phyloP scores from a whole-genome alignment of 2,113 vertebrate genomes.

The Strix aluco region DNA sequence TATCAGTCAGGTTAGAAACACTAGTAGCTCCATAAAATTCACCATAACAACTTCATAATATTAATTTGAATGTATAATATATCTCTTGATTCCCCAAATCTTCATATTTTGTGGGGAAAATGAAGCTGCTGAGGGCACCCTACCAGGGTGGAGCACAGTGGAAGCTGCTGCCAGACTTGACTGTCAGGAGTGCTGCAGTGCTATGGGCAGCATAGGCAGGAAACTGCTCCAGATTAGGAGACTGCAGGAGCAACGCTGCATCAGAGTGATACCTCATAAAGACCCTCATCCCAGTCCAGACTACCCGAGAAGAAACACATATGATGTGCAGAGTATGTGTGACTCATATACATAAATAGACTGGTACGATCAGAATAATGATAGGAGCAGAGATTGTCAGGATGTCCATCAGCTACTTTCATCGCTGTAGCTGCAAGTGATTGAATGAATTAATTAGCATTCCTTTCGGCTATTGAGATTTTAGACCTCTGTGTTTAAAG shows the following conservation, averaged over 20 bases:
- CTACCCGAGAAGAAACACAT: neutral
- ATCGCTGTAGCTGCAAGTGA: neutral
- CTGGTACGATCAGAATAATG: neutral
- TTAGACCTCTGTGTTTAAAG: neutral
- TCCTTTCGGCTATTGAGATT: accelerated
- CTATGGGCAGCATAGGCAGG: neutral
- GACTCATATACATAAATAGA: neutral
- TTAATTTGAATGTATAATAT: neutral
- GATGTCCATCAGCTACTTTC: neutral
- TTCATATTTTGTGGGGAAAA: neutral
- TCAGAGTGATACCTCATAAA: neutral
- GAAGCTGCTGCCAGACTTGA: neutral
- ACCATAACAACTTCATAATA: neutral
- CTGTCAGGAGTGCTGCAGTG: neutral
- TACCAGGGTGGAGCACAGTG: neutral
- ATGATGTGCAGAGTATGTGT: neutral
- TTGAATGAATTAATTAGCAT: neutral
- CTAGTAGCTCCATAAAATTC: neutral
- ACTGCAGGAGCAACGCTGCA: neutral
- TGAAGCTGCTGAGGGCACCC: neutral
- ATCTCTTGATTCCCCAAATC: neutral
- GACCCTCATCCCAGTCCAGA: neutral
- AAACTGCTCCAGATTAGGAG: neutral
- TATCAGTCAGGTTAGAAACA: neutral
- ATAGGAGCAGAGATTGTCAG: neutral